Percentiles rank a stretch among this genome's conserved stretches.
These are phyloP conservation scores for Melinopterus prodromus DNA, from an alignment of 2,888 invertebrate species.

Conservation along the genomic window DNA sequence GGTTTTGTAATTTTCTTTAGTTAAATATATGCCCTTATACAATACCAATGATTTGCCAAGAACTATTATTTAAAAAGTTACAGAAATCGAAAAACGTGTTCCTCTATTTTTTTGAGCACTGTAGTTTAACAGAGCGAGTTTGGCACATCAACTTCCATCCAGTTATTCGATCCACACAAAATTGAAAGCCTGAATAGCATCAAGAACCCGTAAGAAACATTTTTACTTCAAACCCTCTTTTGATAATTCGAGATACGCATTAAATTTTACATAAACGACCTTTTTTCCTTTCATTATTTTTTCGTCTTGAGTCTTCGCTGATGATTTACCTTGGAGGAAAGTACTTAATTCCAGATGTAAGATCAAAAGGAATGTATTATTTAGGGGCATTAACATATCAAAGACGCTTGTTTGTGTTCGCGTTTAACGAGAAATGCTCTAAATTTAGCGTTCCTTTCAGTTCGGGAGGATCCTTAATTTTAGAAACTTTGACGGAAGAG, in stretches of 20 bases:
- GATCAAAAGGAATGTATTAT: constrained; percentile 25
- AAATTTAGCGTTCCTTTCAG: constrained; percentile 23
- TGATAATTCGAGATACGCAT: background rate
- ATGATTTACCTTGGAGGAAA: background rate
- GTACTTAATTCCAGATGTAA: constrained; percentile 21
- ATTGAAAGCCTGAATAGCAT: no score
- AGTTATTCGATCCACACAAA: no score
- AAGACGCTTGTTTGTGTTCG: constrained; percentile 24
- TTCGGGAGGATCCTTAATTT: constrained; percentile 20
- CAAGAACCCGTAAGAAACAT: no score
- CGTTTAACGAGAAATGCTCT: constrained; percentile 22
- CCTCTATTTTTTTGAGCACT: no score
- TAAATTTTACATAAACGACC: background rate
- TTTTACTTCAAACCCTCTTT: no score
- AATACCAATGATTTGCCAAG: no score
- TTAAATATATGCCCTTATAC: no score
- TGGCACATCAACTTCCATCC: no score
- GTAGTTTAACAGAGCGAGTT: no score
- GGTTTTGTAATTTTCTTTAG: no score
- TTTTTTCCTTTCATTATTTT: background rate
- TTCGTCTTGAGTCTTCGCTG: background rate
- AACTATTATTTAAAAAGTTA: no score
- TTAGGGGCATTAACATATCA: constrained; percentile 24
- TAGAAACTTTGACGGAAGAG: constrained; percentile 20
- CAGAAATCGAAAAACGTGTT: no score